phyloP scores from a whole-genome alignment of 1,140 invertebrate genomes.

The Drosophila pectinifera region DNA sequence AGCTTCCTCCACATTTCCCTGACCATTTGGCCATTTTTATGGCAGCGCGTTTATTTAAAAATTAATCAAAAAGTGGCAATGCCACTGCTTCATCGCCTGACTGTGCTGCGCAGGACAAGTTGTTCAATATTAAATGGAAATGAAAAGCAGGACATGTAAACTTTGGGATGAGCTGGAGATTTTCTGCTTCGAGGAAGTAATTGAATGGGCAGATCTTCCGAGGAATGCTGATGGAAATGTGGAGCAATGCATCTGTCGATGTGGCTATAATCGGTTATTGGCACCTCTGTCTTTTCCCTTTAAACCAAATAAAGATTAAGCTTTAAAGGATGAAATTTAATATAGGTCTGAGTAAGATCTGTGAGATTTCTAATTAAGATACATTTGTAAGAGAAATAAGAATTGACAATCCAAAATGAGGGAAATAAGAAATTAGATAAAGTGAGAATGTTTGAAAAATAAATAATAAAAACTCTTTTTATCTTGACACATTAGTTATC shows the following conservation, averaged over 20 bases:
- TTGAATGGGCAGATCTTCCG: conserved; percentile 6
- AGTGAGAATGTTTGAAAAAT: too few relatives aligned
- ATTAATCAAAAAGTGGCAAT: conserved; percentile 81
- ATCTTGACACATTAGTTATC: too few relatives aligned
- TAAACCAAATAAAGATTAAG: neutral
- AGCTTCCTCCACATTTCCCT: conserved; percentile 36
- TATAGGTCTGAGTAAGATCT: neutral
- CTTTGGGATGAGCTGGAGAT: conserved; percentile 4
- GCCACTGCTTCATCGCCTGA: conserved; percentile 13
- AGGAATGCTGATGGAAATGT: conserved; percentile 6
- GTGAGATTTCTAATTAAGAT: neutral
- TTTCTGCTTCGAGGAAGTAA: conserved; percentile 6
- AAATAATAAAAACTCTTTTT: too few relatives aligned
- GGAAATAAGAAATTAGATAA: too few relatives aligned
- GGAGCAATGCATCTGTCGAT: neutral
- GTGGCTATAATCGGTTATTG: neutral
- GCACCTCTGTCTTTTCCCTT: neutral
- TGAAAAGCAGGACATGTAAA: conserved; percentile 13
- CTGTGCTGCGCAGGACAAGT: conserved; percentile 35
- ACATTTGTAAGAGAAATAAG: neutral
- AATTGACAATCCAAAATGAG: too few relatives aligned
- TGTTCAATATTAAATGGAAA: conserved; percentile 67
- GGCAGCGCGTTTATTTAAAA: conserved; percentile 77
- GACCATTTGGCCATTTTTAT: conserved; percentile 70
- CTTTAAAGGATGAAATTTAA: neutral